A percentile compares a stretch with the other conserved stretches of the same genome.
phyloP scores from a whole-genome alignment of 2,797 vertebrate genomes.

The Benthosema pterotum region DNA sequence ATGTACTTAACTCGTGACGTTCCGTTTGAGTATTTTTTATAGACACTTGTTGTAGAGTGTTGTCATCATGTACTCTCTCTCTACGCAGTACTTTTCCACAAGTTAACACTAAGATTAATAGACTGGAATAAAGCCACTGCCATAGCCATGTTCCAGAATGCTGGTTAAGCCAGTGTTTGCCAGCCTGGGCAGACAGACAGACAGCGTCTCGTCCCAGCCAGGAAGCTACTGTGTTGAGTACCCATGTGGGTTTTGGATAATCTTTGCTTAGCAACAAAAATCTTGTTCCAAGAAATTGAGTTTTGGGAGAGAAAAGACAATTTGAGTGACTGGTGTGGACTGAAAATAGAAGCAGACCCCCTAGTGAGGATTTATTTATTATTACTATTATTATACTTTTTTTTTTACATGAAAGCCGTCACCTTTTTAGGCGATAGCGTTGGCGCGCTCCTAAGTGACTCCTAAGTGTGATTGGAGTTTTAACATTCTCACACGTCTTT shows the following conservation, averaged over 20 bases:
- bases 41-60: no score
- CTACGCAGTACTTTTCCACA: no score
- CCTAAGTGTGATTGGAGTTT: no score
- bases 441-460: no score
- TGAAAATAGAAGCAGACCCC: conserved; percentile 66
- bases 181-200: conserved; percentile 55
- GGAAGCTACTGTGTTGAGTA: conserved; percentile 54
- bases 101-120: no score
- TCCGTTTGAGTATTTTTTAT: no score
- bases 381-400: no score
- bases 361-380: conserved; percentile 41
- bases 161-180: conserved; percentile 50
- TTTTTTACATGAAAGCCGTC: conserved; percentile 54
- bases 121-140: conserved; percentile 12
- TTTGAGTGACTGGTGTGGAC: conserved; percentile 24
- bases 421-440: conserved; percentile 45
- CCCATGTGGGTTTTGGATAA: conserved; percentile 61
- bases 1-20: no score
- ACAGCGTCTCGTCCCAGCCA: conserved; percentile 46
- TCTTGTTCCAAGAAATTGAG: conserved; percentile 25
- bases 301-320: conserved; percentile 5
- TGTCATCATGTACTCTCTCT: no score
- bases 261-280: conserved; percentile 47
- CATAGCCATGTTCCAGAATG: conserved; percentile 22
- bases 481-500: no score